These are phyloP conservation scores for Rugalucina vietnamica DNA, from an alignment of 2,888 invertebrate species.

Conservation along the genomic window DNA sequence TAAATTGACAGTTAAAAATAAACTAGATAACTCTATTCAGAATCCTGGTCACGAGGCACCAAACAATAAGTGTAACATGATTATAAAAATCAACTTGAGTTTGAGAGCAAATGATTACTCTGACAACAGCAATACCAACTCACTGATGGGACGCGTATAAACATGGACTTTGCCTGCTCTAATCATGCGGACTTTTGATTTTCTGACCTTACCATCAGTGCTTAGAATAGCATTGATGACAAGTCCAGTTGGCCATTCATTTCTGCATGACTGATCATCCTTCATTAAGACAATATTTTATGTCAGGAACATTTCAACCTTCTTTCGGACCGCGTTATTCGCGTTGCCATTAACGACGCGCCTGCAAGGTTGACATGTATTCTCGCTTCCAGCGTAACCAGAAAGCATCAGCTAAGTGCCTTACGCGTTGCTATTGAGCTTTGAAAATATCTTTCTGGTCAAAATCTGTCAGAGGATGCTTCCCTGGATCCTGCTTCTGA, in stretches of 20 bases:
- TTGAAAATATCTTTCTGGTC: constrained; percentile 19
- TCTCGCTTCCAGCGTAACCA: constrained; percentile 32
- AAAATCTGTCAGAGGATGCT: background rate
- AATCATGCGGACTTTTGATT: background rate
- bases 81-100: background rate
- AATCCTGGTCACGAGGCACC: background rate
- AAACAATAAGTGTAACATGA: background rate
- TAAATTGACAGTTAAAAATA: no score
- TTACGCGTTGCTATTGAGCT: constrained; percentile 49
- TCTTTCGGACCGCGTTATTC: background rate
- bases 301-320: no score
- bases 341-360: background rate
- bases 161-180: background rate
- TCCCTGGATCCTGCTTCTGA: constrained; percentile 22
- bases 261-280: background rate
- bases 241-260: background rate
- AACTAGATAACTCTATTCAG: background rate
- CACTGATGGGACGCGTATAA: background rate
- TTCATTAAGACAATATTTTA: background rate
- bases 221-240: background rate
- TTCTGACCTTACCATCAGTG: background rate
- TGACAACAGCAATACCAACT: background rate
- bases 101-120: background rate
- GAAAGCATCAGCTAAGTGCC: constrained; percentile 38
- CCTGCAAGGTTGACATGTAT: background rate